phyloP scores from a whole-genome alignment of 2,113 vertebrate species.

The Aspidoscelis tigris region DNA sequence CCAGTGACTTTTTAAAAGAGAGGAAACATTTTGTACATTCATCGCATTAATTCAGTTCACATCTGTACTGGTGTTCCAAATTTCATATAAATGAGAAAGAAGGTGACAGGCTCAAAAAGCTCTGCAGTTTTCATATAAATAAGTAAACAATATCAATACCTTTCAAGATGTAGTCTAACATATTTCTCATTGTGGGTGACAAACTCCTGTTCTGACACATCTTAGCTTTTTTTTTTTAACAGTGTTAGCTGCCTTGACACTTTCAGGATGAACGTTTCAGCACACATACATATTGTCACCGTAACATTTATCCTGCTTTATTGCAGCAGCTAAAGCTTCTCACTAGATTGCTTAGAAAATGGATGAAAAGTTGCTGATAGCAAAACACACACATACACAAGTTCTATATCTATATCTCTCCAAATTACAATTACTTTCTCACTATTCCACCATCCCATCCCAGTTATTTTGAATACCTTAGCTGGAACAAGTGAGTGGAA shows the following conservation, averaged over 20 bases:
- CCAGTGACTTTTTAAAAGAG: too few relatives aligned
- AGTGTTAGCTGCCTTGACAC: slow-evolving; percentile 5
- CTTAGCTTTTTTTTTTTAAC: not conserved
- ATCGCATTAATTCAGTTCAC: not conserved
- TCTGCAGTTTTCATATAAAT: not conserved
- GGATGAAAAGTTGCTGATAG: not conserved
- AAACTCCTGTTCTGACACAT: slow-evolving; percentile 15
- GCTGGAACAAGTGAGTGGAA: slow-evolving; percentile 24
- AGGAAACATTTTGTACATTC: too few relatives aligned
- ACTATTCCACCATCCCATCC: too few relatives aligned
- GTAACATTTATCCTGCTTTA: slow-evolving; percentile 18
- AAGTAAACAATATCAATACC: slow-evolving; percentile 8
- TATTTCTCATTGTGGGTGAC: slow-evolving; percentile 24
- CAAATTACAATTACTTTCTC: slow-evolving; percentile 13
- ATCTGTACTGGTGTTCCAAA: not conserved
- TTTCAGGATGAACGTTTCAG: not conserved
- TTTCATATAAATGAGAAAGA: not conserved
- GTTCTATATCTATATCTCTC: too few relatives aligned
- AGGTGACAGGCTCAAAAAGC: not conserved
- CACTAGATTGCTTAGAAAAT: not conserved
- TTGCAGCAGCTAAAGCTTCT: slow-evolving; percentile 13
- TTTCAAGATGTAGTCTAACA: slow-evolving; percentile 20
- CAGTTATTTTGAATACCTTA: slow-evolving; percentile 21
- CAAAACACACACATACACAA: not conserved
- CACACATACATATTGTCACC: not conserved